Conservation (phyloP, 2,797 vertebrate genomes). For the Lepus townsendii region DNA sequence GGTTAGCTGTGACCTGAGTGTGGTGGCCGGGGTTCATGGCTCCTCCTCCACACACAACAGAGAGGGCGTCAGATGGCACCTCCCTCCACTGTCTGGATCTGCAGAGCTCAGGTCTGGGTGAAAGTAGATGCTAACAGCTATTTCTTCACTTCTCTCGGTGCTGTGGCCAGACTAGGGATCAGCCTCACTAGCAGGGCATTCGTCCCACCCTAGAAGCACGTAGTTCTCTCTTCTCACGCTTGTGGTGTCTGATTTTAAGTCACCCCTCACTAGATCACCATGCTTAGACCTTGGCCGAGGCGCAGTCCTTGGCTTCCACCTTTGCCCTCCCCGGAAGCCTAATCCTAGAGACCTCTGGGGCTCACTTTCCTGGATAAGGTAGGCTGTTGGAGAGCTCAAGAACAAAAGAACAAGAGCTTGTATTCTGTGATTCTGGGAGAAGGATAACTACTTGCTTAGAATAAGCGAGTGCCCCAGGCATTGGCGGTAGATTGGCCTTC, state of each 20-base stretch:
- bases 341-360: accelerated
- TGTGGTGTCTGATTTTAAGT: not conserved
- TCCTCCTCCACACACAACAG: not conserved
- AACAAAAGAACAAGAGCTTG: not conserved
- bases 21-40: not conserved
- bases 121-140: not conserved
- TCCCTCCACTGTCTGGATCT: not conserved
- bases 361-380: not conserved
- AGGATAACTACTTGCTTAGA: not conserved
- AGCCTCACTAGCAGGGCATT: not conserved
- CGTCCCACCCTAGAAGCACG: slow-evolving; percentile 62
- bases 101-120: not conserved
- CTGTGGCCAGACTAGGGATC: not conserved
- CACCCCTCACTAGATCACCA: not conserved
- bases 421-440: not conserved
- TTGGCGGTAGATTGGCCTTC: not conserved
- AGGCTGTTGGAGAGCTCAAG: no score
- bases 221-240: not conserved
- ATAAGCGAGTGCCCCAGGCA: not conserved
- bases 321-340: not conserved
- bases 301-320: not conserved
- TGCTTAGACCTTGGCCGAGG: not conserved
- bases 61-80: not conserved
- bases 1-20: not conserved
- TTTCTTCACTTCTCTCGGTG: not conserved